These are phyloP conservation scores for Neofelis nebulosa DNA, from an alignment of 2,113 vertebrate genomes.

Conservation along the genomic window DNA sequence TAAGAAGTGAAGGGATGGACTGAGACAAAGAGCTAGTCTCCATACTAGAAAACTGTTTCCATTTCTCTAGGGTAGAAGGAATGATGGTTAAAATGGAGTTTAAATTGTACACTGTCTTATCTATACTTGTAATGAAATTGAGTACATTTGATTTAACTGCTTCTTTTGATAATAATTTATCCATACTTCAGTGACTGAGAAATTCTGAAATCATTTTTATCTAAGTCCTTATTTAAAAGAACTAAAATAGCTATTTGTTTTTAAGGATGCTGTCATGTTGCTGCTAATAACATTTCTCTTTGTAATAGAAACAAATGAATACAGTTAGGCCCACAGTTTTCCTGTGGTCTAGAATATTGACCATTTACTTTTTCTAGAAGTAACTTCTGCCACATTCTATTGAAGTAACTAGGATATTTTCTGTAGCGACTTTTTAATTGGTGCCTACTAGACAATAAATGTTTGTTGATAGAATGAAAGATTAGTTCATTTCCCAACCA, in stretches of 20 bases:
- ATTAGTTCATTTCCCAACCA: not conserved
- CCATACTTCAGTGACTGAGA: not conserved
- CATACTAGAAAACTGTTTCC: not conserved
- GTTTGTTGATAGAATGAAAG: not conserved
- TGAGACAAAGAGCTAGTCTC: not conserved
- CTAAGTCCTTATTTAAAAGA: not conserved
- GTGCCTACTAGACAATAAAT: not conserved
- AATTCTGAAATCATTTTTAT: slow-evolving; percentile 48
- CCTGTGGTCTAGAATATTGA: not conserved
- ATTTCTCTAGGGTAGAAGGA: not conserved
- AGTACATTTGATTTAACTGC: slow-evolving; percentile 1
- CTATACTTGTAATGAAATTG: not conserved
- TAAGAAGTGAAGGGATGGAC: not conserved
- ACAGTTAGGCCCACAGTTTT: not conserved
- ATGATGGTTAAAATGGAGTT: not conserved
- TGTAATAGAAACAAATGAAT: not conserved
- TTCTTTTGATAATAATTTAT: not conserved
- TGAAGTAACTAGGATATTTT: not conserved
- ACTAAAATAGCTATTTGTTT: slow-evolving; percentile 2
- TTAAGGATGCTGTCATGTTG: not conserved
- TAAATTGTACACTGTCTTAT: not conserved
- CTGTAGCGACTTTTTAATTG: not conserved
- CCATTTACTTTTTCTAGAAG: not conserved
- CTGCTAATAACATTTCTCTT: not conserved
- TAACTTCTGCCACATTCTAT: not conserved